phyloP scores from a whole-genome alignment of 1,140 invertebrate species.

The Maniola jurtina region DNA sequence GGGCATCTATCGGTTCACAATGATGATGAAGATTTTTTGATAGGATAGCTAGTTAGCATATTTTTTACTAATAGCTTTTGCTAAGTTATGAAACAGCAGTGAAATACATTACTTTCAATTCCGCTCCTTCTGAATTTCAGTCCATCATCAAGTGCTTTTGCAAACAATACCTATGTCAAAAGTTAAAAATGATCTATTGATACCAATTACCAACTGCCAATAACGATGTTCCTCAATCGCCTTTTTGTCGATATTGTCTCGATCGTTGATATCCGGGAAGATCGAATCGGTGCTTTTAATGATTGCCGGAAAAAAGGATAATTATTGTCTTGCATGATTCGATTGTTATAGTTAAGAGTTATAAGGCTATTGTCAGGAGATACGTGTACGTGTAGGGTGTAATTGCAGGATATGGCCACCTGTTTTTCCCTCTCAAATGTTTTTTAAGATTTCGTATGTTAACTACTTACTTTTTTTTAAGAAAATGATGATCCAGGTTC shows the following conservation, averaged over 20 bases:
- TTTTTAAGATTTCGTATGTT: neutral
- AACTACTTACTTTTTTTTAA: neutral
- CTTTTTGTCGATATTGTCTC: conserved; percentile 28
- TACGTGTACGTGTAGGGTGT: conserved; percentile 28
- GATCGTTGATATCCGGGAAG: conserved; percentile 74
- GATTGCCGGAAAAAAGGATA: conserved; percentile 68
- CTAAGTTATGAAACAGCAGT: too few relatives aligned
- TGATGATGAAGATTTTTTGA: too few relatives aligned
- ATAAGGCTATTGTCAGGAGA: conserved; percentile 42
- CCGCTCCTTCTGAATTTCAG: too few relatives aligned
- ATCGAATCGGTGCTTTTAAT: conserved; percentile 54
- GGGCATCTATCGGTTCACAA: too few relatives aligned
- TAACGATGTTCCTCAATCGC: conserved; percentile 2
- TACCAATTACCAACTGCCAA: conserved; percentile 2
- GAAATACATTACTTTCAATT: too few relatives aligned
- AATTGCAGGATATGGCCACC: conserved; percentile 38
- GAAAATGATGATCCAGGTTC: too few relatives aligned
- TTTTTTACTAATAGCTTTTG: too few relatives aligned
- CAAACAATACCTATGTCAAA: neutral
- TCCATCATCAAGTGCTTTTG: too few relatives aligned
- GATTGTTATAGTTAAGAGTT: conserved; percentile 53
- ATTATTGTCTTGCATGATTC: conserved; percentile 66
- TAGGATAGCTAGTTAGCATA: too few relatives aligned
- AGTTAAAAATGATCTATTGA: neutral
- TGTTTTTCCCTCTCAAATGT: conserved; percentile 17